Conservation (phyloP, 2,888 invertebrate genomes). For the Trachelus iudaicus region DNA sequence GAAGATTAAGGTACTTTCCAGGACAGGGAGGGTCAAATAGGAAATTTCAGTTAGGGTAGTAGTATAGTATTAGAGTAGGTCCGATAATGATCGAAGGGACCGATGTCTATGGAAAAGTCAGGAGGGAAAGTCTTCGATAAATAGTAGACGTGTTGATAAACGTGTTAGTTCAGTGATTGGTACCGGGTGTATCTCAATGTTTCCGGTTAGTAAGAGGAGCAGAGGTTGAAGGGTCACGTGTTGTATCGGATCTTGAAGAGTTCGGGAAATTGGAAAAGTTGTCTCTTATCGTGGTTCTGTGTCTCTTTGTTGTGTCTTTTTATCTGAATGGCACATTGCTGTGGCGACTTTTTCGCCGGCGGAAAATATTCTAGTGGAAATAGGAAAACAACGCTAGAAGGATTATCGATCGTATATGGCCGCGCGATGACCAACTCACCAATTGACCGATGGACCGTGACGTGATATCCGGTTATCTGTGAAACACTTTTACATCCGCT, state of each 20-base stretch:
- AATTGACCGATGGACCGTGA: slow-evolving; percentile 5
- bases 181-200: not conserved
- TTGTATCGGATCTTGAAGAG: slow-evolving; percentile 5
- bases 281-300: slow-evolving; percentile 23
- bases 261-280: slow-evolving; percentile 36
- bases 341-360: not conserved
- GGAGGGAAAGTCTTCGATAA: not conserved
- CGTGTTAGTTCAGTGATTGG: not conserved
- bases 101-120: not conserved
- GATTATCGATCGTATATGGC: slow-evolving; percentile 1
- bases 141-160: not conserved
- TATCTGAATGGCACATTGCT: not conserved
- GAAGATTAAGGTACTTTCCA: not conserved
- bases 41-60: not conserved
- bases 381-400: not conserved
- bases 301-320: not conserved
- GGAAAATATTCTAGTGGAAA: not conserved
- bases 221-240: not conserved
- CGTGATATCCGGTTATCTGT: slow-evolving; percentile 2
- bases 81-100: not conserved
- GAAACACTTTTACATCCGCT: slow-evolving; percentile 1
- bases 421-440: not conserved
- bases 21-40: not conserved
- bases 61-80: not conserved
- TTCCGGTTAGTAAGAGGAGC: not conserved